phyloP scores from a whole-genome alignment of 2,888 invertebrate species.

The Ichneumoninae sp. region DNA sequence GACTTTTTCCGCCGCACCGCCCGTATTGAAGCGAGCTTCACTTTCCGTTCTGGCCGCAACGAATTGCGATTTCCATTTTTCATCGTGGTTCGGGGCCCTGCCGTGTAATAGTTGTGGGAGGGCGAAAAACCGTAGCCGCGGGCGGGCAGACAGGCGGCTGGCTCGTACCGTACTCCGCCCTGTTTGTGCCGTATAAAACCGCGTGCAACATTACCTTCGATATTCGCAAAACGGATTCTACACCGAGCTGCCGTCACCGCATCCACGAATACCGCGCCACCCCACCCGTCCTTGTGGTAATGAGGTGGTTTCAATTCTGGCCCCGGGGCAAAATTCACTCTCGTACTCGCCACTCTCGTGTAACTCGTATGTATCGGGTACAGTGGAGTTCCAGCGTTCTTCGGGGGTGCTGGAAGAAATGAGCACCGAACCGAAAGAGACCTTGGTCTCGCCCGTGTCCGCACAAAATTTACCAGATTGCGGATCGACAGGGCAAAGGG shows the following conservation, averaged over 20 bases:
- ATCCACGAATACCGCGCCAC: constrained; percentile 24
- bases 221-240: constrained; percentile 84
- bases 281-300: constrained; percentile 73
- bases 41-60: constrained; percentile 68
- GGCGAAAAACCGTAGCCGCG: constrained; percentile 65
- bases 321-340: constrained; percentile 78
- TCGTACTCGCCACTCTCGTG: constrained; percentile 69
- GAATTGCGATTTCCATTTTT: constrained; percentile 83
- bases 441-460: too few species aligned
- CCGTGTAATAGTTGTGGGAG: constrained; percentile 61
- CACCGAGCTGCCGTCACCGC: constrained; percentile 73
- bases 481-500: too few species aligned
- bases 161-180: constrained; percentile 62
- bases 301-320: constrained; percentile 84
- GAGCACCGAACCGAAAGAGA: too few species aligned
- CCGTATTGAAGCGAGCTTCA: constrained; percentile 54
- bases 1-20: constrained; percentile 28
- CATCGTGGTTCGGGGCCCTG: constrained; percentile 77
- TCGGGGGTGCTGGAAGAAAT: too few species aligned
- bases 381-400: too few species aligned
- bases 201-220: constrained; percentile 84
- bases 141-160: constrained; percentile 71
- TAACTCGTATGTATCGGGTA: constrained; percentile 69
- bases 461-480: too few species aligned
- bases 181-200: constrained; percentile 82